Conservation (phyloP, 2,113 vertebrate species). For the Sinosuthora webbiana region DNA sequence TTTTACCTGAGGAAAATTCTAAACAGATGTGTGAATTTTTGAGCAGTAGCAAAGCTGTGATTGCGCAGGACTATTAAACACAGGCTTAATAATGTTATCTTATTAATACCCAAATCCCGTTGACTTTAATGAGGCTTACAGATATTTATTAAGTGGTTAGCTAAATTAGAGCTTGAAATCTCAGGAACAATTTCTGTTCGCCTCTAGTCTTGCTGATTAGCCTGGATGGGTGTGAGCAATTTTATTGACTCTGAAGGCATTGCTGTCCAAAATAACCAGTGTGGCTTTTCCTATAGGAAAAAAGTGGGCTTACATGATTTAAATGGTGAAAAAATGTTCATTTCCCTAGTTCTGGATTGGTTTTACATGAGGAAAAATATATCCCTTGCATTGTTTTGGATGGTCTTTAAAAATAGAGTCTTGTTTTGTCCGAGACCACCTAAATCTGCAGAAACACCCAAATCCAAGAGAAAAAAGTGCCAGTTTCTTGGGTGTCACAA, state of each 20-base stretch:
- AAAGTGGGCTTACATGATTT: neutral
- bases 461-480: neutral
- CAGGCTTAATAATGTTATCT: neutral
- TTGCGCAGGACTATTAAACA: neutral
- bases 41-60: neutral
- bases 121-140: slow-evolving; percentile 15
- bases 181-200: neutral
- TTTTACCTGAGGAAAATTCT: neutral
- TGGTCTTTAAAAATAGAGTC: neutral
- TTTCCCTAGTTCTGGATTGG: neutral
- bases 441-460: rapidly evolving
- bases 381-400: neutral
- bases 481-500: neutral
- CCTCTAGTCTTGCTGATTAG: neutral
- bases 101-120: neutral
- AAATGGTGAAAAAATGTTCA: neutral
- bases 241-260: neutral
- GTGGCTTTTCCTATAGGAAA: neutral
- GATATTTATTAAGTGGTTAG: neutral
- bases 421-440: neutral
- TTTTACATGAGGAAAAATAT: neutral
- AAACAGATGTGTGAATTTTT: neutral
- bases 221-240: neutral
- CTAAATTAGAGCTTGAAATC: neutral
- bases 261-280: neutral